Base-by-base conservation (phyloP, 2,888 invertebrate genomes). In the Pinctada fucata region DNA sequence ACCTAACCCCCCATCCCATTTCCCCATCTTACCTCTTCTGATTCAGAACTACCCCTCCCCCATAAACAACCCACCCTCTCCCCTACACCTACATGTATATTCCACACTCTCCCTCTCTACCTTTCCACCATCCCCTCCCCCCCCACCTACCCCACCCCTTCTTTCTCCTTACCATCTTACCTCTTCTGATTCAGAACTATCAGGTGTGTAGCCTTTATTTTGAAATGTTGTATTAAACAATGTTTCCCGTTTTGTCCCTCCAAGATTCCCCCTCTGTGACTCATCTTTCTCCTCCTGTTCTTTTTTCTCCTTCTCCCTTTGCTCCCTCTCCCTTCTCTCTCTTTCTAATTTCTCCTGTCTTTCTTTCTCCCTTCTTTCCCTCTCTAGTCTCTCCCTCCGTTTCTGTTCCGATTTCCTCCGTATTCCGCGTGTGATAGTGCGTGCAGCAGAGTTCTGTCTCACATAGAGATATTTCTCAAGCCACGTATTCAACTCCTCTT, bases 401-500 rank as follows among this genome's bases (percentile, higher is more conserved):
- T 16, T 64, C n/a, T 64, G 47, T 63, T 16, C 66, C 6, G 5
- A 13, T 2, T 16, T 6, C 45, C n/a, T 72, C 31, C 4, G 48
- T 5, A 71, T 49, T 10, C 74, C 75, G 3, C 45, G 72, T 13
- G 78, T 68, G 3, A 83, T 68, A 2, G 52, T 77, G 8, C 51
- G 48, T 47, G 63, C 76, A 0, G 84, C 84, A 31, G 77, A 6
- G 5, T 66, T 78, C 66, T 83, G 73, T 2, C 84, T 70, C 8
- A 81, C 31, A 13, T 50, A 69, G 5, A 82, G 63, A 8, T 65
- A 66, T 51, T 75, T 80, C 66, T 84, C 84, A 48, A 88, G 67
- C 75, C 80, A 84, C 0, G 68, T 58, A 64, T 78, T 72, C 0
- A 83, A 69, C 10, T 78, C 66, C 4, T 84, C 82, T 51, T 84